Base-by-base conservation (phyloP, 2,113 vertebrate genomes). In the Chaetura pelagica region DNA sequence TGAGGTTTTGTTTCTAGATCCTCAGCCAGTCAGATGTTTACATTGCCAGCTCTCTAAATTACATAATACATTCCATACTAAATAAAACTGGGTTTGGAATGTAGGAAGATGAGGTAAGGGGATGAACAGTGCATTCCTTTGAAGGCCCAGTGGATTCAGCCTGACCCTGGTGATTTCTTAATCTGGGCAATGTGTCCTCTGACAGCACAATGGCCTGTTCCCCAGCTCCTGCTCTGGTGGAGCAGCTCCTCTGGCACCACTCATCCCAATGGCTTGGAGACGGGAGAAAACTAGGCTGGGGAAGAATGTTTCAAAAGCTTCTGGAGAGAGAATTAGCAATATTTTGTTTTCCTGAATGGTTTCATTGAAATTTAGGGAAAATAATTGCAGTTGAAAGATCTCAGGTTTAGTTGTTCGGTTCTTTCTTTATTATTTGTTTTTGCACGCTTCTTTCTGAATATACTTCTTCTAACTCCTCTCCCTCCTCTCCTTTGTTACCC, bases 321-420 rank as follows among this genome's bases (percentile, higher is more conserved):
- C 88, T 93, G 94, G 79, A 93, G 76, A 80, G 79, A 96, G 92
- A 90, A 93, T 81, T 42, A 93, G 76, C 95, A 92, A 89, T 94
- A 92, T 92, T 96, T 92, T 93, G 80, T 93, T 93, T 92, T 93
- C 75, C 73, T 92, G 86, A 92, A 90, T 93, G 48, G 59, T 74
- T 94, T 89, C 68, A 83, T 55, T 96, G 90, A 96, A 95, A 85
- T 85, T 69, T 85, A 93, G 88, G 63, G 71, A 76, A 93, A 96
- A 96, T 96, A 90, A 95, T 93, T 93, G 82, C 71, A 76, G 81
- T 62, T 96, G 94, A 84, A 96, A 95, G 87, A 73, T 82, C 46
- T 79, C 87, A 20, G 67, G 16, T 96, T 95, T 94, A 79, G 42
- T 89, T 93, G 64, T 75, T 68, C 22, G 82, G 24, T 69, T 91